phyloP scores from a whole-genome alignment of 2,113 vertebrate genomes.

The Ranitomeya variabilis region DNA sequence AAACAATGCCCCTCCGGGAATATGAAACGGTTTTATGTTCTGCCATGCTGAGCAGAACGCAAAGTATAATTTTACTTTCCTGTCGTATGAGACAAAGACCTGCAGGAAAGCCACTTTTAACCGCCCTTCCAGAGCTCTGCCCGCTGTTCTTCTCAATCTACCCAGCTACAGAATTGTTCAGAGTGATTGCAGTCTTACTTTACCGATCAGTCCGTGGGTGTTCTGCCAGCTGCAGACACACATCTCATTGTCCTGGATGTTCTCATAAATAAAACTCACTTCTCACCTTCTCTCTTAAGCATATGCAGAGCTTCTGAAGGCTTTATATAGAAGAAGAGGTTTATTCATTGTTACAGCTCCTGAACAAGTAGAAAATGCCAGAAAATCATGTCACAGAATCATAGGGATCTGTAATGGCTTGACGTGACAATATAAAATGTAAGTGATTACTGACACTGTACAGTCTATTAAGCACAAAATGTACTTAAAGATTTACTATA shows the following conservation, averaged over 20 bases:
- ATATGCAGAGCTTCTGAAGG: background rate
- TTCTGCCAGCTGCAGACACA: constrained; percentile 28
- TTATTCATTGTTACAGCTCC: background rate
- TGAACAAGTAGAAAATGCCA: background rate
- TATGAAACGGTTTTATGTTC: background rate
- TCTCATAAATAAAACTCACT: background rate
- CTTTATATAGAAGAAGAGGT: background rate
- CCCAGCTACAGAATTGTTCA: background rate
- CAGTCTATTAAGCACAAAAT: background rate
- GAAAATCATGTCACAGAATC: constrained; percentile 7
- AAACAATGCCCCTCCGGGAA: background rate
- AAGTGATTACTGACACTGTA: background rate
- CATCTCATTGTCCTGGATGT: background rate
- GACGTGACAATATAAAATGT: background rate
- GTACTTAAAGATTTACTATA: background rate
- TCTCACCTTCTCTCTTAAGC: constrained; percentile 4
- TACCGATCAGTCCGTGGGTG: constrained; percentile 11
- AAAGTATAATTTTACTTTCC: background rate
- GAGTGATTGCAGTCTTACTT: background rate
- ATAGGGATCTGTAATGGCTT: background rate
- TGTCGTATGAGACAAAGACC: background rate
- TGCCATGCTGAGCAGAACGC: background rate
- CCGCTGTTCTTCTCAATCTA: constrained; percentile 26
- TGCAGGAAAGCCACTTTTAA: background rate
- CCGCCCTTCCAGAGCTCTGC: background rate